Evolutionary conservation across 2,113 vertebrate genomes (phyloP), one percentile per base, ranked within the genome.

Genomic region (Cyanistes caeruleus): DNA sequence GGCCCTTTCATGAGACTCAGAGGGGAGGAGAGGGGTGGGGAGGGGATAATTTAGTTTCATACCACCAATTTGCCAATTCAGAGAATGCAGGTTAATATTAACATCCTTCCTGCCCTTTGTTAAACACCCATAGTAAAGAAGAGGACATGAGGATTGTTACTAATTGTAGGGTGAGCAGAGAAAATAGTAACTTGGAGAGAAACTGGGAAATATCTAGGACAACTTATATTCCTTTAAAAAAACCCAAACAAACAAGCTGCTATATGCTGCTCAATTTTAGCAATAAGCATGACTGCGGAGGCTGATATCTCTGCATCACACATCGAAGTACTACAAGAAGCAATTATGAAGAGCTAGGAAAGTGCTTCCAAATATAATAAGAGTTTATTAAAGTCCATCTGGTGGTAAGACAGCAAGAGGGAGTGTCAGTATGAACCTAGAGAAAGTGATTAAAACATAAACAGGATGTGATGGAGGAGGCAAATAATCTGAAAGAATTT

Each of bases 361-460:
- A 88, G 46, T 51, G 27, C 28, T 95, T 94, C 79, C 75, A 94
- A 73, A 76, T 80, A 94, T 16, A 90, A 92, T 82, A 94, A 67
- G 58, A 65, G 62, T 69, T 95, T 95, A 79, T 83, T 94, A 62
- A 88, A 93, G 72, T 73, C 46, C 59, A 59, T 83, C 82, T 96
- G 85, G 70, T 92, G 67, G 28, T 37, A 80, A 92, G n/a, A 67
- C 75, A 93, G 51, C 51, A 77, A 86, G 49, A 77, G 51, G 67
- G 90, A 88, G 59, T 80, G 82, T 92, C 82, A 65, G n/a, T 31
- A 74, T 69, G 55, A 64, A 51, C 43, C 33, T 90, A 83, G 83
- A 88, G 75, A 94, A 96, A 92, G 63, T 83, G 53, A 83, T 77
- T 93, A 90, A 93, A 95, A 67, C 9, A 20, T 69, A 93, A 94